These are phyloP conservation scores for Orgyia antiqua DNA, from an alignment of 2,888 invertebrate species.

Conservation along the genomic window DNA sequence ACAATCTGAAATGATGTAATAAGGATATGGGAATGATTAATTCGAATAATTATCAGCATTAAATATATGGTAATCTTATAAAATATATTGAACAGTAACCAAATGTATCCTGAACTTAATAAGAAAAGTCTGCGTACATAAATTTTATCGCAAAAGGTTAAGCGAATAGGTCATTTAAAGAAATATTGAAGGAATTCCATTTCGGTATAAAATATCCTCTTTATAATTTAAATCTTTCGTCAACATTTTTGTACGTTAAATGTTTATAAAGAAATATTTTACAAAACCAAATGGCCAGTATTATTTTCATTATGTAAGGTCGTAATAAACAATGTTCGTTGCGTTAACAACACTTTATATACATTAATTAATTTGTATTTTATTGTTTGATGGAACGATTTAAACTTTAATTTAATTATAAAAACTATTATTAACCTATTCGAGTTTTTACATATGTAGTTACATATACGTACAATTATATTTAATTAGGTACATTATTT, in stretches of 20 bases:
- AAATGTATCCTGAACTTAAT: slow-evolving; percentile 10
- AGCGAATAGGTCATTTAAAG: slow-evolving; percentile 8
- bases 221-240: slow-evolving; percentile 13
- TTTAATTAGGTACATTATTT: too few relatives aligned
- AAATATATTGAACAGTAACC: too few relatives aligned
- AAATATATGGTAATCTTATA: too few relatives aligned
- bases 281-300: slow-evolving; percentile 2
- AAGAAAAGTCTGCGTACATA: slow-evolving; percentile 16
- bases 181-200: slow-evolving; percentile 14
- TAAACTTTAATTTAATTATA: slow-evolving; percentile 1
- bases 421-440: too few relatives aligned
- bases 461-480: too few relatives aligned
- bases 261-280: slow-evolving; percentile 7
- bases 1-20: too few relatives aligned
- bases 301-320: slow-evolving; percentile 12
- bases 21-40: too few relatives aligned
- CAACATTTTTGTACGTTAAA: slow-evolving; percentile 8
- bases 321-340: slow-evolving; percentile 7
- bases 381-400: slow-evolving; percentile 2
- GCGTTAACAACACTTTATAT: slow-evolving; percentile 6
- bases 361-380: slow-evolving; percentile 9
- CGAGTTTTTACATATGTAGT: too few relatives aligned
- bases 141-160: slow-evolving; percentile 21
- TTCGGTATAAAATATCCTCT: slow-evolving; percentile 1
- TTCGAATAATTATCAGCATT: too few relatives aligned